Evolutionary conservation across 2,888 invertebrate genomes (phyloP), one percentile per base, ranked within the genome.

Genomic region (Lomographa bimaculata): DNA sequence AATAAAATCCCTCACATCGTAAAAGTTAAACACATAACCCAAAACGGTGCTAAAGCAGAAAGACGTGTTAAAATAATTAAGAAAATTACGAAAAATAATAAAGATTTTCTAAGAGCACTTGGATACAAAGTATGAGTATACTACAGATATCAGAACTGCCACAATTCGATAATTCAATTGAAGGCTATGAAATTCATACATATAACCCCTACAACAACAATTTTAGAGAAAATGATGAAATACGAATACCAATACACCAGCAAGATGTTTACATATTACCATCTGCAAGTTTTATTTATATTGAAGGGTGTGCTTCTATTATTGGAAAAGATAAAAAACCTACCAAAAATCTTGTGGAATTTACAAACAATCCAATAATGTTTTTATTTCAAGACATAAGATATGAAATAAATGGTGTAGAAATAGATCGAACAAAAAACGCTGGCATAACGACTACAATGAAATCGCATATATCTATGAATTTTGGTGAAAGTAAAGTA

Each of bases 191-290:
- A 6, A 16, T 16, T 16, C 16, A 16, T 6, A 16, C 16, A 4
- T 16, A 16, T 16, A 16, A 16, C 6, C 16, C 16, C 4, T 16
- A 16, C 16, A 16, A 16, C 6, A 6, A 16, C 6, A 16, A 6
- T 16, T 16, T 41, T 60, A 61, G 17, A 70, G 67, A 56, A 74
- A 33, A 46, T 16, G 16, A 16, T 16, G 16, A 16, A 16, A 16
- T 16, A 5, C 16, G 16, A 6, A 16, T 16, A 16, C 16, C 16
- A 5, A 16, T 16, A 16, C 16, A 16, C 16, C 16, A 16, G 6
- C n/a, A n/a, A n/a, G n/a, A n/a, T n/a, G n/a, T n/a, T n/a, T n/a
- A n/a, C n/a, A n/a, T n/a, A n/a, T n/a, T 16, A 16, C 16, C 16
- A 16, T 16, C 16, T 4, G 6, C 16, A 5, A 16, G 16, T 6